phyloP scores from a whole-genome alignment of 2,113 vertebrate genomes.

The Vidua chalybeata region DNA sequence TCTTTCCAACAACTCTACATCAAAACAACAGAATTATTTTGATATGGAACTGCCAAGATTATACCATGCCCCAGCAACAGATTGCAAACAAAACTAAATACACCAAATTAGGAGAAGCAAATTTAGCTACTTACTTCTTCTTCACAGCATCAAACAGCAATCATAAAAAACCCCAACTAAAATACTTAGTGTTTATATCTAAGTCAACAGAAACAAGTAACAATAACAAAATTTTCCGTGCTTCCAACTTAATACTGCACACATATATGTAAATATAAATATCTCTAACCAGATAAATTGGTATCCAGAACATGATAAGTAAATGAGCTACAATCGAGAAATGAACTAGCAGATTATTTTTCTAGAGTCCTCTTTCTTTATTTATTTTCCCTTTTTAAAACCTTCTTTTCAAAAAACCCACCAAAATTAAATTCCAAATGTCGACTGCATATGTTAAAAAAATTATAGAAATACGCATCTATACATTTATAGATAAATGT shows the following conservation, averaged over 20 bases:
- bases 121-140: neutral
- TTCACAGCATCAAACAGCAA: neutral
- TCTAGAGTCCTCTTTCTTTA: neutral
- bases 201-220: neutral
- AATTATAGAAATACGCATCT: neutral
- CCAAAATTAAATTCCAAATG: neutral
- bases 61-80: neutral
- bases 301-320: neutral
- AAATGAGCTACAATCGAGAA: neutral
- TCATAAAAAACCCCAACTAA: neutral
- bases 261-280: neutral
- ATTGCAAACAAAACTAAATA: neutral
- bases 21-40: conserved; percentile 33
- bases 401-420: neutral
- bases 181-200: neutral
- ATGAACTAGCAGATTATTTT: neutral
- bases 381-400: neutral
- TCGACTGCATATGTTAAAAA: accelerated
- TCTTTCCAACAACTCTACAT: conserved; percentile 20
- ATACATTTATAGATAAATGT: neutral
- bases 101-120: neutral
- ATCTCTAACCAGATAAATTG: neutral
- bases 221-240: neutral
- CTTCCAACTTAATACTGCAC: neutral
- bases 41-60: conserved; percentile 43